Evolutionary conservation across 1,140 invertebrate genomes (phyloP), one percentile per base, ranked within the genome.

Genomic region (Berghia stephanieae): DNA sequence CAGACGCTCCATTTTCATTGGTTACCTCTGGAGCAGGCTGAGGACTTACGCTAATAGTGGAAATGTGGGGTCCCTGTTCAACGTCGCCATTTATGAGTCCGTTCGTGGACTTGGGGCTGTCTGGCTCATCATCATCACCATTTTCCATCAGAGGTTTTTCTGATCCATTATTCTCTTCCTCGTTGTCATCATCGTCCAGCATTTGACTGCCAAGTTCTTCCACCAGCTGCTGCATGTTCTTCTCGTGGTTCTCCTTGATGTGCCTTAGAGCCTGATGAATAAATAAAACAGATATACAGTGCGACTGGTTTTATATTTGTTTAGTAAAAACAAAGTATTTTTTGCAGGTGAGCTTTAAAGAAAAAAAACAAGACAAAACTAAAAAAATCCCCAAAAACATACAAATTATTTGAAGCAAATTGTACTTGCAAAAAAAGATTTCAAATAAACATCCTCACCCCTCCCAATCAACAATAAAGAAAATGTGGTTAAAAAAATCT

Each of bases 1-100:
- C 57, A 27, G 74, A 46, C 31, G 40, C 67, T n/a, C 68, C 52
- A 44, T 63, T 71, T 27, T 71, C 67, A n/a, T 71, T 78, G 0
- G 79, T 55, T 16, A 49, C 78, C 10, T 75, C n/a, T n/a, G n/a
- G n/a, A n/a, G n/a, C n/a, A n/a, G n/a, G n/a, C n/a, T n/a, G n/a
- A n/a, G n/a, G n/a, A n/a, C n/a, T 79, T 31, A 76, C 66, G n/a
- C 43, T 72, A 27, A 79, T 73, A 34, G 74, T 73, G 27, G 78
- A 60, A 10, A 73, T 38, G 21, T 79, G 57, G 16, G 68, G 69
- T 16, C 74, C 74, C 38, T 60, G 55, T 27, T 79, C 72, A 1
- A 36, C 0, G 21, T 74, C 78, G 4, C 49, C 73, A 34, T 75
- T 52, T 27, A 31, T 16, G 3, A 49, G 10, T 3, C 10, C 40